Percentiles rank a stretch among this genome's conserved stretches.
phyloP scores from a whole-genome alignment of 2,113 vertebrate genomes.

The Hippocampus comes region DNA sequence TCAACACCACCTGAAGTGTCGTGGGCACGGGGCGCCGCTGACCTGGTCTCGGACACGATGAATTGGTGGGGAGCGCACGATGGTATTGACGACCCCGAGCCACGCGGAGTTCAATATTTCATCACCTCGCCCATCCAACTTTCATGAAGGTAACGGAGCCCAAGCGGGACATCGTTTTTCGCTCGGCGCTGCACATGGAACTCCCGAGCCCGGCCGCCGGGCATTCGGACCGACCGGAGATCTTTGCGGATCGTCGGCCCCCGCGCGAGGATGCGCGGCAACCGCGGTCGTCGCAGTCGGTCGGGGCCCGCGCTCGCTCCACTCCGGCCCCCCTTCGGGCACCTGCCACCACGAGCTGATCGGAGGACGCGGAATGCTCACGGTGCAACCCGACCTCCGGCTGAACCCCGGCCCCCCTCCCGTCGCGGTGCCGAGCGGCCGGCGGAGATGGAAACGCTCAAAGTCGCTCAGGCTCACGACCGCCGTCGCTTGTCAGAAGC shows the following conservation, averaged over 20 bases:
- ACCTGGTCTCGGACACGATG: no score
- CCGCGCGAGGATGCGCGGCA: conserved; percentile 17
- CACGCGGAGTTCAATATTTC: conserved; percentile 60
- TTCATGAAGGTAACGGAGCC: conserved; percentile 67
- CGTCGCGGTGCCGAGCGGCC: conserved; percentile 27
- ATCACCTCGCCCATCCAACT: conserved; percentile 69
- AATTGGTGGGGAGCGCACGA: no score
- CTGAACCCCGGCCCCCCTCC: conserved; percentile 40
- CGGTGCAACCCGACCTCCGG: conserved; percentile 40
- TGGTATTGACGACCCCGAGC: conserved; percentile 12
- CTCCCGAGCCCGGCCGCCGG: conserved; percentile 50
- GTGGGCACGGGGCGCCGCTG: no score
- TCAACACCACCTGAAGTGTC: no score
- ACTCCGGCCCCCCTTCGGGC: conserved; percentile 16
- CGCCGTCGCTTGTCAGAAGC: neutral
- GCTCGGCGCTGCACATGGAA: conserved; percentile 27
- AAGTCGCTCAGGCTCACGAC: conserved; percentile 11
- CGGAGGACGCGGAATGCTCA: conserved; percentile 19
- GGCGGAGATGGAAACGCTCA: conserved; percentile 25
- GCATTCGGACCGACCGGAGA: conserved; percentile 34
- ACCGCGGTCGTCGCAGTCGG: neutral
- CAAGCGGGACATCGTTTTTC: conserved; percentile 37
- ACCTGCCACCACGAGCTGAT: conserved; percentile 47
- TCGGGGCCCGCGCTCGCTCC: neutral
- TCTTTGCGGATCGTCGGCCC: conserved; percentile 47